phyloP scores from a whole-genome alignment of 1,140 invertebrate species.

The Lamellibrachia luymesi region DNA sequence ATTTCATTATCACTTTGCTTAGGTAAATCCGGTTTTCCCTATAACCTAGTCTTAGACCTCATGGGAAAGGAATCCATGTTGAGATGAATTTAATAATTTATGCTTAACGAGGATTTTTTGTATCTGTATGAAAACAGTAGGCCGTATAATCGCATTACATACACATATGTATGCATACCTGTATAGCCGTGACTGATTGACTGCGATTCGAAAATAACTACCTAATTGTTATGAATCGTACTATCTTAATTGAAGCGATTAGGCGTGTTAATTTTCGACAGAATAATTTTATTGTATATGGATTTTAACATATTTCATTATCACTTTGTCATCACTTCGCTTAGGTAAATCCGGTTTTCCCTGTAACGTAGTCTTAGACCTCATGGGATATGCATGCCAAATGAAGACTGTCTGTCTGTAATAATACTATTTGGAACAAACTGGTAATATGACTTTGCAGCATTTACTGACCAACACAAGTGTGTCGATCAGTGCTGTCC shows the following conservation, averaged over 20 bases:
- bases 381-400: too few relatives aligned
- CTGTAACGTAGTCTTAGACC: neutral
- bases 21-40: neutral
- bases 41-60: neutral
- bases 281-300: too few relatives aligned
- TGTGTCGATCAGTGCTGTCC: slow-evolving; percentile 51
- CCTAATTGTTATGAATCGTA: neutral
- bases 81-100: too few relatives aligned
- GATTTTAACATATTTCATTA: neutral
- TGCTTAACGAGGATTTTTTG: too few relatives aligned
- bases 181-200: too few relatives aligned
- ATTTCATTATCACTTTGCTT: too few relatives aligned
- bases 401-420: neutral
- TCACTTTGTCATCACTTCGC: neutral
- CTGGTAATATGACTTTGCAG: neutral
- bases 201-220: neutral
- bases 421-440: neutral
- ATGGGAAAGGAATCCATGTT: too few relatives aligned
- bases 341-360: neutral
- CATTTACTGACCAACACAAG: slow-evolving; percentile 38
- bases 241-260: too few relatives aligned
- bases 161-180: too few relatives aligned
- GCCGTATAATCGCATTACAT: too few relatives aligned
- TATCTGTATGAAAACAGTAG: neutral
- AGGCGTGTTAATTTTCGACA: too few relatives aligned